Percentiles rank a stretch among this genome's conserved stretches.
These are phyloP conservation scores for Drosophila infuscata DNA, from an alignment of 2,888 invertebrate species.

Conservation along the genomic window DNA sequence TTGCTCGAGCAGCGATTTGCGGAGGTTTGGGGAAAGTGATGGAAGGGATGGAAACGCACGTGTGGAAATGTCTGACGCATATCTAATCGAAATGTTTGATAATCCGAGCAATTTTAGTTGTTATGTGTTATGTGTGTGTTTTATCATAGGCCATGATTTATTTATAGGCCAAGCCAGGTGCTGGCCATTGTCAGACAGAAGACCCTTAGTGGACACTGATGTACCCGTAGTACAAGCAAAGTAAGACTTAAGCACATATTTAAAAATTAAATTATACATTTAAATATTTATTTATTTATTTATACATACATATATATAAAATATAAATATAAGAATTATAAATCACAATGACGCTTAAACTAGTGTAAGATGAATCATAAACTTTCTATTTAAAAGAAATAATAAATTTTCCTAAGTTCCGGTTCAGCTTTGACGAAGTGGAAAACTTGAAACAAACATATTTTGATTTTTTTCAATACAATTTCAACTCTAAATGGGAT, in stretches of 20 bases:
- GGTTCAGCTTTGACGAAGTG: not conserved
- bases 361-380: not conserved
- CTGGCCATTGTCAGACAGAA: constrained; percentile 31
- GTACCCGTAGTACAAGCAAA: not conserved
- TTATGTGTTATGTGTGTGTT: not conserved
- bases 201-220: constrained; percentile 15
- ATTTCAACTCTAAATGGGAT: not conserved
- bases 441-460: not conserved
- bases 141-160: constrained; percentile 73
- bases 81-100: constrained; percentile 42
- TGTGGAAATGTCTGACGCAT: constrained; percentile 32
- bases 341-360: not conserved
- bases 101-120: not conserved
- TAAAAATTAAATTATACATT: not conserved
- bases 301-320: too few species aligned
- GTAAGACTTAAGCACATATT: not conserved
- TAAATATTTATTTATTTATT: not conserved
- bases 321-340: not conserved
- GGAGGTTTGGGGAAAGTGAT: not conserved
- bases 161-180: constrained; percentile 70
- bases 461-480: not conserved
- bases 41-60: constrained; percentile 4
- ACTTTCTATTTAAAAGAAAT: too few species aligned
- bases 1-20: constrained; percentile 2
- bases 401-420: too few species aligned